Evolutionary conservation across 2,888 invertebrate genomes (phyloP).

Genomic region (Epinotia nisella): DNA sequence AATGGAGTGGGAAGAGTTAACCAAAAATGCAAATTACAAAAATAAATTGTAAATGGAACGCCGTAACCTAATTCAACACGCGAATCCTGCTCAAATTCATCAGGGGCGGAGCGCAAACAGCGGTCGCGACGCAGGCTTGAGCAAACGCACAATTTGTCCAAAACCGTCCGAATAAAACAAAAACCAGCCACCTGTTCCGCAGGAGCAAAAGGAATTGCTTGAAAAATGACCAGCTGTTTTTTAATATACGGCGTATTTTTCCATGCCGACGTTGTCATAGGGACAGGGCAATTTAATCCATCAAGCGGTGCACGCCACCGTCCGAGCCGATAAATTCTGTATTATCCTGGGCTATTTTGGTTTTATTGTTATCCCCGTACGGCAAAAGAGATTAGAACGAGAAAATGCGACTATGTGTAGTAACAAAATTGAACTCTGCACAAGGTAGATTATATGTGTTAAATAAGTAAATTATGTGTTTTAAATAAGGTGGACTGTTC

Average conservation of each 20-base stretch:
- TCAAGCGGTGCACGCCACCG: conserved; percentile 75
- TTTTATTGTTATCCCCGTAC: conserved; percentile 76
- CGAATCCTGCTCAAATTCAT: conserved; percentile 72
- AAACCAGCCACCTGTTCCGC: conserved; percentile 71
- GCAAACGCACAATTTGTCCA: conserved; percentile 70
- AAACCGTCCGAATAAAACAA: conserved; percentile 55
- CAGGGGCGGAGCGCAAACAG: conserved; percentile 73
- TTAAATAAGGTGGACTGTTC: neutral
- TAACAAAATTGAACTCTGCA: conserved; percentile 10
- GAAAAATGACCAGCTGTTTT: conserved; percentile 85
- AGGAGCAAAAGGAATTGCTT: conserved; percentile 83
- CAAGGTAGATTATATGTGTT: conserved; percentile 1
- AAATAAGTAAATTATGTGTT: neutral
- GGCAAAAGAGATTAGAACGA: conserved; percentile 67
- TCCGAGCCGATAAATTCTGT: conserved; percentile 81
- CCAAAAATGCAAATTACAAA: conserved; percentile 44
- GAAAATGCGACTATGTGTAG: conserved; percentile 40
- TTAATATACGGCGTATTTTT: conserved; percentile 83
- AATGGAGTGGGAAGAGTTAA: conserved; percentile 33
- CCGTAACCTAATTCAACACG: conserved; percentile 75
- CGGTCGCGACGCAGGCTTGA: conserved; percentile 59
- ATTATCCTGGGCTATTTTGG: conserved; percentile 79
- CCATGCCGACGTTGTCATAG: conserved; percentile 84
- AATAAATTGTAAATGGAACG: conserved; percentile 48
- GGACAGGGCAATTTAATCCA: conserved; percentile 85